Percentiles rank a stretch among this genome's conserved stretches.
phyloP scores from a whole-genome alignment of 1,140 invertebrate genomes.

The Cyclina sinensis region DNA sequence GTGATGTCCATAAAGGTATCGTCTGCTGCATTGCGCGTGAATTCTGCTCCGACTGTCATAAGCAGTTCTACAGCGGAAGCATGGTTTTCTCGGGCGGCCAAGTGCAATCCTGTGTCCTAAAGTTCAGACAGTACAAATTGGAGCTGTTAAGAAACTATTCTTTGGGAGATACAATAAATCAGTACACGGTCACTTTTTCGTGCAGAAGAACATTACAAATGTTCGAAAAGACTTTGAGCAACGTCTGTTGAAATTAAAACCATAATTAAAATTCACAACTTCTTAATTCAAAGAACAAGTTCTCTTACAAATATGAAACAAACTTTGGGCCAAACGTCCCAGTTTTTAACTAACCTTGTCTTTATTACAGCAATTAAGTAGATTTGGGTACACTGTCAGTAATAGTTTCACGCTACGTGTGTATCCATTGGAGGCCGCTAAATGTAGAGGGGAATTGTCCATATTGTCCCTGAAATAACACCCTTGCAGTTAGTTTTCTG shows the following conservation, averaged over 20 bases:
- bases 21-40: conserved; percentile 92
- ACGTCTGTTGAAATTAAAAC: no score
- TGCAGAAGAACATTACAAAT: no score
- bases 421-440: conserved; percentile 94
- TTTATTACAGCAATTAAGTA: conserved; percentile 94
- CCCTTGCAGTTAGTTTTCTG: no score
- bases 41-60: conserved; percentile 91
- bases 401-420: conserved; percentile 93
- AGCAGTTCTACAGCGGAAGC: conserved; percentile 92
- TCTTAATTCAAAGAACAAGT: no score
- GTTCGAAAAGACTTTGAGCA: no score
- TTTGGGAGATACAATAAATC: no score
- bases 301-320: no score
- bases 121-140: no score
- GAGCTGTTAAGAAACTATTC: no score
- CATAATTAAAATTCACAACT: no score
- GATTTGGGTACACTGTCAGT: conserved; percentile 93
- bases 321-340: no score
- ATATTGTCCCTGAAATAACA: conserved; percentile 90
- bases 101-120: conserved; percentile 94
- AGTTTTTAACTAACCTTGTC: conserved; percentile 91
- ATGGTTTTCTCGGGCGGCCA: conserved; percentile 94
- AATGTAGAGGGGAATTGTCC: conserved; percentile 94
- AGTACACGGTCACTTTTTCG: no score
- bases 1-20: conserved; percentile 95